phyloP scores from a whole-genome alignment of 2,888 invertebrate genomes.

The Heliconius charithonia region DNA sequence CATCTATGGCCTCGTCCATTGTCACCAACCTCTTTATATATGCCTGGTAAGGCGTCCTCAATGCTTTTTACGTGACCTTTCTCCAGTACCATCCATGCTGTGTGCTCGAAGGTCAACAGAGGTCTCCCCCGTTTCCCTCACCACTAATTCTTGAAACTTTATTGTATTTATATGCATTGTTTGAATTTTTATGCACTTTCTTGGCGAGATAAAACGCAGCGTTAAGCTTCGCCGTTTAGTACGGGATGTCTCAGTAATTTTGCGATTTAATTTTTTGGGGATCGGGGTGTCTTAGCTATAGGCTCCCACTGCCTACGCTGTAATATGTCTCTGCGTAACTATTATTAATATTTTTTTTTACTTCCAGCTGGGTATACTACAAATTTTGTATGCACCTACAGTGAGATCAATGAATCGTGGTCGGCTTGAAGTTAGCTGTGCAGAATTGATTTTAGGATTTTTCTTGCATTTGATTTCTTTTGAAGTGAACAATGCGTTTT shows the following conservation, averaged over 20 bases:
- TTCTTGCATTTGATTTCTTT: too few relatives aligned
- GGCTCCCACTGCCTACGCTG: too few relatives aligned
- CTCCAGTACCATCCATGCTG: too few relatives aligned
- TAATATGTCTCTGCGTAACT: not conserved
- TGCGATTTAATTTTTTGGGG: too few relatives aligned
- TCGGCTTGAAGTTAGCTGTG: not conserved
- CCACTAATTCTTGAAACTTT: not conserved
- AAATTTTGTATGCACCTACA: not conserved
- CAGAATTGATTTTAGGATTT: too few relatives aligned
- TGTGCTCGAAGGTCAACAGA: not conserved
- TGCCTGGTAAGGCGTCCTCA: too few relatives aligned
- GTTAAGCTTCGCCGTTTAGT: not conserved
- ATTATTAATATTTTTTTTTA: not conserved
- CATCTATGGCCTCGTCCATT: too few relatives aligned
- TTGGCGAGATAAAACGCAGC: not conserved
- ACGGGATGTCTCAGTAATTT: not conserved
- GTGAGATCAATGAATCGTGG: not conserved
- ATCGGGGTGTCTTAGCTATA: not conserved
- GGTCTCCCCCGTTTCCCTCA: not conserved
- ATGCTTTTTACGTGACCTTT: too few relatives aligned
- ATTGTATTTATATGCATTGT: not conserved
- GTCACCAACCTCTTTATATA: too few relatives aligned
- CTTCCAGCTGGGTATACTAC: not conserved
- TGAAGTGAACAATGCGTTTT: too few relatives aligned
- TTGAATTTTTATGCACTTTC: not conserved